Evolutionary conservation across 2,888 invertebrate species (phyloP), one percentile per base, ranked within the genome.

Genomic region (Netelia inedita): DNA sequence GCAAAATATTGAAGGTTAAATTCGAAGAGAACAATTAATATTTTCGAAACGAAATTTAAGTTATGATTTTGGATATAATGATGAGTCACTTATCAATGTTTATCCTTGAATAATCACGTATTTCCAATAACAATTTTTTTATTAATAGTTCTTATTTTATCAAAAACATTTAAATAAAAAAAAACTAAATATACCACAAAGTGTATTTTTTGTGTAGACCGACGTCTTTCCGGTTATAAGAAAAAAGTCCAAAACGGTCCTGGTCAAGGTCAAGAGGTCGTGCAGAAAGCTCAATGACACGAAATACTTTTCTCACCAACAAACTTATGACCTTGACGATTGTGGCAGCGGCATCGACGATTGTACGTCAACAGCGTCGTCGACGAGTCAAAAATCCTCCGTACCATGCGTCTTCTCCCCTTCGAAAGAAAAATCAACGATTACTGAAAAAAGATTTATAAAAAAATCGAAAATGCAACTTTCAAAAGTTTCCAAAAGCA

Each of bases 321-420:
- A 75, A 53, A 85, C 72, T 61, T 78, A 79, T 55, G 19, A 79
- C 9, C 46, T 79, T 2, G 63, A 57, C 1, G 78, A 75, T 43
- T 75, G 85, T 16, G 83, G 84, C n/a, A 83, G 68, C 16, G 83
- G 69, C 3, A 71, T 68, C 1, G 61, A 59, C 16, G 79, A 79
- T 41, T 85, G 84, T 43, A 73, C 80, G 19, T 73, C 69, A 55
- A 23, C 35, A 1, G 53, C 35, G 11, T 71, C 63, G 3, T 63
- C 46, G 16, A 50, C 19, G 72, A 68, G 59, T 23, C 19, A 11
- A 50, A 79, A 78, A n/a, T 68, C 53, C 3, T 63, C 69, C 3
- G 11, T 9, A 2, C 14, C 9, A 28, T 35, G 23, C 1, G 23
- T 57, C 10, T 46, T 0, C n/a, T 14, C 61, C 0, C 6, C 41